Evolutionary conservation across 37 sponge, comb jelly and placozoan genomes (phyloP), one percentile per base, ranked within the genome.

Genomic region (Bolinopsis microptera): DNA sequence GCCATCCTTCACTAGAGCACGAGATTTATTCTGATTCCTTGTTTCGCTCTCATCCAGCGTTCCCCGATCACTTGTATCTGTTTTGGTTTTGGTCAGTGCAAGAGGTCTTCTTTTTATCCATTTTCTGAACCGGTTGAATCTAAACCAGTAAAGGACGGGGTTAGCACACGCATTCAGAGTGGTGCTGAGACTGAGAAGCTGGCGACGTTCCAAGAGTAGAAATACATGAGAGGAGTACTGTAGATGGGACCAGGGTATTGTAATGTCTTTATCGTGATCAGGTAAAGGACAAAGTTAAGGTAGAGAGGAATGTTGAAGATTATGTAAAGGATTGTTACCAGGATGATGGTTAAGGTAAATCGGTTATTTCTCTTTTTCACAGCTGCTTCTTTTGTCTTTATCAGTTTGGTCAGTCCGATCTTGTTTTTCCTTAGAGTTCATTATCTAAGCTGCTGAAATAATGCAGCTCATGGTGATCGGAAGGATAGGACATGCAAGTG

Each of bases 231-330:
- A 21, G 26, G 31, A 5, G 75, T 5, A 3, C 75, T n/a, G 75
- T 72, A 72, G 75, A 72, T 72, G 26, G 75, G 75, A 72, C 75
- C 75, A 3, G 75, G 75, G 75, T 72, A 72, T n/a, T 21, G 22
- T 2, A 5, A 24, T n/a, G 26, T 72, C 31, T 5, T 28, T 3
- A 72, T 72, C 31, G 75, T 21, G 31, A 72, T 28, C 26, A 72
- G 26, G 25, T 72, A 72, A 3, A 72, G 75, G 26, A 72, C 26
- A 21, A 23, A 72, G 75, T 72, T 72, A 5, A 21, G n/a, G 75
- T 23, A 21, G 75, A 72, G 75, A n/a, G 75, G 75, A 8, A 21
- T 72, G 31, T 72, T 72, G 31, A 2, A 72, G 26, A 72, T 21
- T 8, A 72, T 72, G 75, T 72, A 72, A 24, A 21, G 13, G 26